Evolutionary conservation across 2,113 vertebrate species (phyloP).

Genomic region (cattle (Bos taurus)): DNA sequence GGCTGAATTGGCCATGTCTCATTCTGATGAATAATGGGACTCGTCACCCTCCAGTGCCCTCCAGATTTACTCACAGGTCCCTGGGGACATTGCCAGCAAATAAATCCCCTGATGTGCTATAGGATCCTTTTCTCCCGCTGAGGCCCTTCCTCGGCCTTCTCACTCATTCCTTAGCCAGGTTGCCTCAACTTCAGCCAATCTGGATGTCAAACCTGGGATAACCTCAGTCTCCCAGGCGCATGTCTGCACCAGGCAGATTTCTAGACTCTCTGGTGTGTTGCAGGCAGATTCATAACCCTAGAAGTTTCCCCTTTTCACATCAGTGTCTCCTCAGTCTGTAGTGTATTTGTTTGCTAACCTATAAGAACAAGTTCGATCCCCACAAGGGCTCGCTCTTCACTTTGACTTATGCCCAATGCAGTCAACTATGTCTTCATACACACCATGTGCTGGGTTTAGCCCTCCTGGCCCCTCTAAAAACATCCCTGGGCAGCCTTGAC

Average conservation of each 20-base stretch:
- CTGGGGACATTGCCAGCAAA: not conserved
- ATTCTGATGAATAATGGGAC: conserved; percentile 52
- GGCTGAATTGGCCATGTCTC: conserved; percentile 53
- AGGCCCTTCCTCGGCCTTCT: not conserved
- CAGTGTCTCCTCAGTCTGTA: not conserved
- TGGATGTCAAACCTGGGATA: not conserved
- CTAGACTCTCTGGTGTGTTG: not conserved
- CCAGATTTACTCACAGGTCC: conserved; percentile 62
- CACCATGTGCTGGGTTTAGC: not conserved
- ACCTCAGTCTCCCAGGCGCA: not conserved
- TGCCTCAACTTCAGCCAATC: not conserved
- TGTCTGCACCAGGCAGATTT: not conserved
- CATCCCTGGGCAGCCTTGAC: not conserved
- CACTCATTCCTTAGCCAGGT: not conserved
- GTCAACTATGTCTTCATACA: not conserved
- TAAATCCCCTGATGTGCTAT: conserved; percentile 13
- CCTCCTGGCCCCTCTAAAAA: not conserved
- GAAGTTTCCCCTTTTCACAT: not conserved
- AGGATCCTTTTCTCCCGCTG: not conserved
- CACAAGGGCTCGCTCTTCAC: not conserved
- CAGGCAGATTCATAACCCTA: not conserved
- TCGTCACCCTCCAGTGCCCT: conserved; percentile 64
- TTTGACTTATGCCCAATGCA: not conserved
- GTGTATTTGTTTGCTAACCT: not conserved
- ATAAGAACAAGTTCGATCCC: not conserved